Evolutionary conservation across 2,888 invertebrate species (phyloP).

Genomic region (Eupithecia tripunctaria): DNA sequence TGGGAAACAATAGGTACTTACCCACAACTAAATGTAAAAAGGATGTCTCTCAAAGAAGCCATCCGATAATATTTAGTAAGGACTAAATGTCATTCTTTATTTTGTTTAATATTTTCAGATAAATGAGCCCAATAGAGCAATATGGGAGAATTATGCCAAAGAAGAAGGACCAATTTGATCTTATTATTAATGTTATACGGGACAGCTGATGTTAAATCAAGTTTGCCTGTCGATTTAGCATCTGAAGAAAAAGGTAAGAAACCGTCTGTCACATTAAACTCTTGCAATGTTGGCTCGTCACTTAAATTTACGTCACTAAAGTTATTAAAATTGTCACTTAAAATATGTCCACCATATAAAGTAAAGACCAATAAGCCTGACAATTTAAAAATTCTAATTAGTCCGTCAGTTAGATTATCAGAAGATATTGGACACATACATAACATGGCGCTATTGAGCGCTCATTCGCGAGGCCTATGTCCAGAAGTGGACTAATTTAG

Average conservation of each 20-base stretch:
- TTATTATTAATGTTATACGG: slow-evolving; percentile 76
- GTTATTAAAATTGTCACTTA: no score
- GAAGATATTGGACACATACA: no score
- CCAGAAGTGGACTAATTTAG: no score
- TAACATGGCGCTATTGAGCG: no score
- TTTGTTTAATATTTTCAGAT: slow-evolving; percentile 59
- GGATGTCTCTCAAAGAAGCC: not conserved
- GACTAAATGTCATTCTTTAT: not conserved
- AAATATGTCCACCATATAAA: no score
- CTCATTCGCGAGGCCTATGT: no score
- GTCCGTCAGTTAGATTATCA: no score
- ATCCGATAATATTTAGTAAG: not conserved
- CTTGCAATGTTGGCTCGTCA: no score
- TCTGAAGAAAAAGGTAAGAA: slow-evolving; percentile 75
- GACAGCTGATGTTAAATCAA: slow-evolving; percentile 77
- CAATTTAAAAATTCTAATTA: no score
- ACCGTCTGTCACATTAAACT: no score
- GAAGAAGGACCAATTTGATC: slow-evolving; percentile 70
- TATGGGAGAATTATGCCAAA: slow-evolving; percentile 71
- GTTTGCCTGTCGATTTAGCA: slow-evolving; percentile 76
- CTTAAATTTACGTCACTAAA: no score
- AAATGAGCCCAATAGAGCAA: slow-evolving; percentile 76
- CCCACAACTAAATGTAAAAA: not conserved
- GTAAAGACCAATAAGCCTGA: no score
- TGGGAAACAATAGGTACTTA: slow-evolving; percentile 33